Percentiles rank a stretch among this genome's conserved stretches.
Evolutionary conservation across 2,888 invertebrate genomes (phyloP).

Genomic region (Hypomecis atomaria): DNA sequence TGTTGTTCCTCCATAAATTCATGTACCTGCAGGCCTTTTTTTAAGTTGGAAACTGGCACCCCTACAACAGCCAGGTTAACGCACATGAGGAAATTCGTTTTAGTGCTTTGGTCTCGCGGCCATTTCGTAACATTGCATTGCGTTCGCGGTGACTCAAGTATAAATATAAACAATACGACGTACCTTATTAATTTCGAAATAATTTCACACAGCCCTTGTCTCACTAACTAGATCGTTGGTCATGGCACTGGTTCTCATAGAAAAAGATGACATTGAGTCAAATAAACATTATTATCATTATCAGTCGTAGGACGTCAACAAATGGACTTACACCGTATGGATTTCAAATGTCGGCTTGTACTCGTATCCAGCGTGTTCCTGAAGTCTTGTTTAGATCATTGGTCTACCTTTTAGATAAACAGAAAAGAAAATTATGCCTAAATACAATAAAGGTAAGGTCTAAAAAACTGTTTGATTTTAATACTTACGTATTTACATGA

Average conservation of each 20-base stretch:
- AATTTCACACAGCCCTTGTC: slow-evolving; percentile 50
- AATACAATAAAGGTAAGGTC: too few relatives aligned
- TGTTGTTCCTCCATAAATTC: too few relatives aligned
- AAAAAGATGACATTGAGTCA: slow-evolving; percentile 1
- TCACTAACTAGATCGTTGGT: slow-evolving; percentile 23
- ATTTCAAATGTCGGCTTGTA: too few relatives aligned
- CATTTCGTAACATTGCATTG: slow-evolving; percentile 59
- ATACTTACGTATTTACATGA: too few relatives aligned
- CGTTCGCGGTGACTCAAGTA: slow-evolving; percentile 53
- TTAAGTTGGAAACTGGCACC: slow-evolving; percentile 9
- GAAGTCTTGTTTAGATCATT: too few relatives aligned
- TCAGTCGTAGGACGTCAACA: too few relatives aligned
- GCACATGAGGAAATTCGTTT: slow-evolving; percentile 66
- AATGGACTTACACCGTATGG: too few relatives aligned
- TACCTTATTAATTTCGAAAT: slow-evolving; percentile 55
- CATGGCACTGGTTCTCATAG: slow-evolving; percentile 25
- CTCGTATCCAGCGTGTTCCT: too few relatives aligned
- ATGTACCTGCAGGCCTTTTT: too few relatives aligned
- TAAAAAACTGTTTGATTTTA: too few relatives aligned
- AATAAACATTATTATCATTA: background rate
- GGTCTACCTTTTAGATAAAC: too few relatives aligned
- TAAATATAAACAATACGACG: slow-evolving; percentile 57
- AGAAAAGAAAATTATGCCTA: too few relatives aligned
- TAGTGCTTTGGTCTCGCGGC: slow-evolving; percentile 59
- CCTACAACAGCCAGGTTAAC: slow-evolving; percentile 59